A percentile compares a stretch with the other conserved stretches of the same genome.
Evolutionary conservation across 2,888 invertebrate species (phyloP).

Genomic region (Drosophila conformis): DNA sequence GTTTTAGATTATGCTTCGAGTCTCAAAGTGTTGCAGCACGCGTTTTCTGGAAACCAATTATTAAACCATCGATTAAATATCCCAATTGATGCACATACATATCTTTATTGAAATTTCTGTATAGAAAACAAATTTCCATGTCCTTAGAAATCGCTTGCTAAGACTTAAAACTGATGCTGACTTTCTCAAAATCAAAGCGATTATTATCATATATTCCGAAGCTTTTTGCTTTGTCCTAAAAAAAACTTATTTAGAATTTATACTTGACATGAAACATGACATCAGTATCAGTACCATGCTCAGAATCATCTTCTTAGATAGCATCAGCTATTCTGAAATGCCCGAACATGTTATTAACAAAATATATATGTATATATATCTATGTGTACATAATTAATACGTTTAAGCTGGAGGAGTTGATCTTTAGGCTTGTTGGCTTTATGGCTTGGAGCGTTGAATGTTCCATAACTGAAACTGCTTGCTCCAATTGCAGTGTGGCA

Average conservation of each 20-base stretch:
- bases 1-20: background rate
- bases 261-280: background rate
- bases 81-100: too few relatives aligned
- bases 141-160: background rate
- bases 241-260: background rate
- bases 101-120: background rate
- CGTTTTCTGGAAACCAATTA: background rate
- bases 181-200: background rate
- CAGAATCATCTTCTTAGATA: background rate
- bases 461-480: conserved; percentile 43
- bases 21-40: background rate
- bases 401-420: conserved; percentile 4
- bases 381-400: background rate
- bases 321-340: background rate
- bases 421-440: conserved; percentile 1
- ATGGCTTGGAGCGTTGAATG: conserved; percentile 5
- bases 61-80: background rate
- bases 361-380: background rate
- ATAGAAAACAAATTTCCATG: background rate
- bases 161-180: background rate
- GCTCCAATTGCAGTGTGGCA: conserved; percentile 45
- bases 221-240: background rate
- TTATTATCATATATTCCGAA: background rate
- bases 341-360: background rate
- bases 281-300: background rate